phyloP scores from a whole-genome alignment of 1,140 invertebrate genomes.

The Leptinotarsa lineolata region DNA sequence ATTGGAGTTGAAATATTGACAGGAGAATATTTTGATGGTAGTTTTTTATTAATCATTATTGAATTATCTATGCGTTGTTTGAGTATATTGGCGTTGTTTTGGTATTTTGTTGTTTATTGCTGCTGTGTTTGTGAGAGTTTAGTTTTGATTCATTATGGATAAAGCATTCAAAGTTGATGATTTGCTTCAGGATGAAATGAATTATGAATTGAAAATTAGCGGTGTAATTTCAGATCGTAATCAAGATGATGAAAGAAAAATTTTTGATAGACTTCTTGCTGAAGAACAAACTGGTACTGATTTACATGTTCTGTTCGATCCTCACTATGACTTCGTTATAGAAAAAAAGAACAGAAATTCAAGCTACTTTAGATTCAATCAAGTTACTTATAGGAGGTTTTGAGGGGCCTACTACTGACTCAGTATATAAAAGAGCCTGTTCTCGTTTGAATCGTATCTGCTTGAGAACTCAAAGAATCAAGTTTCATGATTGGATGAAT shows the following conservation, averaged over 20 bases:
- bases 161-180: background rate
- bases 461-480: background rate
- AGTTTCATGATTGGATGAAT: background rate
- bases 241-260: conserved; percentile 2
- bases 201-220: conserved; percentile 15
- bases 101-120: too few species aligned
- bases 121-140: too few species aligned
- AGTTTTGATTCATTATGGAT: background rate
- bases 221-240: conserved; percentile 2
- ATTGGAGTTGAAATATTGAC: too few species aligned
- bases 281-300: background rate
- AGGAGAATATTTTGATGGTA: too few species aligned
- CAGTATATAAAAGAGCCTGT: background rate
- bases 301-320: background rate
- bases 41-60: too few species aligned
- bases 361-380: conserved; percentile 3
- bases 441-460: background rate
- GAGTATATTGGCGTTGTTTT: too few species aligned
- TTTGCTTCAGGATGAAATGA: background rate
- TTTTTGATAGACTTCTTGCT: conserved; percentile 4
- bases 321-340: background rate
- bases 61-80: too few species aligned
- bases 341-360: background rate
- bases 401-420: background rate
- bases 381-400: background rate